These are phyloP conservation scores for Rhea americana DNA, from an alignment of 2,113 vertebrate genomes.

Conservation along the genomic window DNA sequence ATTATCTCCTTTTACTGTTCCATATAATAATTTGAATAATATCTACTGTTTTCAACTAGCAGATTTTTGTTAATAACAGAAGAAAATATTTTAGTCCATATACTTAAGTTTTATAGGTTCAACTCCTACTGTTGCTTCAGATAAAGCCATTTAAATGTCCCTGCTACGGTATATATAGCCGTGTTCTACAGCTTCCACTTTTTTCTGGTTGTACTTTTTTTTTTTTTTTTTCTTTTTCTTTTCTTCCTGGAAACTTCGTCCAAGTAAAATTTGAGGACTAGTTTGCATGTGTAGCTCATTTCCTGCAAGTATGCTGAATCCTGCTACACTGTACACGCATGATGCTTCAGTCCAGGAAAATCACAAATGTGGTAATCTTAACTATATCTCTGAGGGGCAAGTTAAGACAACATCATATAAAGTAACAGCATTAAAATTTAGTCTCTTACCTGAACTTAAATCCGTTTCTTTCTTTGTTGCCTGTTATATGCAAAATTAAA, in stretches of 20 bases:
- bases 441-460: background rate
- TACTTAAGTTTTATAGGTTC: background rate
- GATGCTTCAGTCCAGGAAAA: background rate
- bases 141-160: background rate
- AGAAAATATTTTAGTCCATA: background rate
- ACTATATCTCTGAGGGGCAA: background rate
- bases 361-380: background rate
- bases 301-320: background rate
- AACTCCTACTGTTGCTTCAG: background rate
- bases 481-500: background rate
- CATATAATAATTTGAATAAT: background rate
- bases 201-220: background rate
- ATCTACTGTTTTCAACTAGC: background rate
- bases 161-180: background rate
- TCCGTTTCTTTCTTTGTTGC: background rate
- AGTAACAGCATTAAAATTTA: background rate
- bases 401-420: background rate
- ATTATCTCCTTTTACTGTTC: background rate
- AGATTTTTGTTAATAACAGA: slow-evolving; percentile 3
- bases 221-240: background rate
- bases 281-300: background rate
- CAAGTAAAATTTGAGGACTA: background rate
- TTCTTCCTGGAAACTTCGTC: background rate
- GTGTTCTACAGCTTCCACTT: background rate
- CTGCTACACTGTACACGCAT: background rate